These are phyloP conservation scores for Desmodus rotundus DNA, from an alignment of 2,113 vertebrate species.

Conservation along the genomic window DNA sequence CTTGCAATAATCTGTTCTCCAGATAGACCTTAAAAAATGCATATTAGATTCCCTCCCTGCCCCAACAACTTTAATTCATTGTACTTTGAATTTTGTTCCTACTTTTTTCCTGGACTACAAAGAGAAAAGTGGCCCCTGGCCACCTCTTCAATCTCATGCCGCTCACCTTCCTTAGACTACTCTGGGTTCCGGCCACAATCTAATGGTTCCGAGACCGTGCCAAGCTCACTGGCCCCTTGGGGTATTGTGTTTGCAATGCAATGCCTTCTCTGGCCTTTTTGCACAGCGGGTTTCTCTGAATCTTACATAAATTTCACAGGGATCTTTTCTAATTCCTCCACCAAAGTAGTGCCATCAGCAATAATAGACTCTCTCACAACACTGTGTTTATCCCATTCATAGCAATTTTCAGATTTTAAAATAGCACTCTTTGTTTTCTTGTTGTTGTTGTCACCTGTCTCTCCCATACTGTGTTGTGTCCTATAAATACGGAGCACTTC, in stretches of 20 bases:
- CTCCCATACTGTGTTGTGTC: background rate
- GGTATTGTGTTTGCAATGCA: background rate
- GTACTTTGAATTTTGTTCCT: background rate
- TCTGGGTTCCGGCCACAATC: background rate
- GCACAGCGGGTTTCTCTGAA: background rate
- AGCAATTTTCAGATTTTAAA: background rate
- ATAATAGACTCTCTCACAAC: background rate
- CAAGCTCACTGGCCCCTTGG: background rate
- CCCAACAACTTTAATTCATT: background rate
- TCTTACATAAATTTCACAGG: background rate
- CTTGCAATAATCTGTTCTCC: background rate
- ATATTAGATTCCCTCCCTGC: background rate
- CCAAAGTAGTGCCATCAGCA: background rate
- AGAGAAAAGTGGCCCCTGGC: background rate
- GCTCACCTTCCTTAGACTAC: background rate
- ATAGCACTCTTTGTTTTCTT: background rate
- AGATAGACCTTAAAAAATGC: background rate
- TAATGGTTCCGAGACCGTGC: background rate
- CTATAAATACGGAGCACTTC: background rate
- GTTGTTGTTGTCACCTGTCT: background rate
- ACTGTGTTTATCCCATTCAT: background rate
- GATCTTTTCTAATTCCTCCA: background rate
- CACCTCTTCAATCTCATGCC: background rate
- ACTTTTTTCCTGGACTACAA: background rate
- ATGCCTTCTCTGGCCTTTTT: background rate